Evolutionary conservation across 1,140 invertebrate genomes (phyloP).

Genomic region (Bathynomus jamesi): DNA sequence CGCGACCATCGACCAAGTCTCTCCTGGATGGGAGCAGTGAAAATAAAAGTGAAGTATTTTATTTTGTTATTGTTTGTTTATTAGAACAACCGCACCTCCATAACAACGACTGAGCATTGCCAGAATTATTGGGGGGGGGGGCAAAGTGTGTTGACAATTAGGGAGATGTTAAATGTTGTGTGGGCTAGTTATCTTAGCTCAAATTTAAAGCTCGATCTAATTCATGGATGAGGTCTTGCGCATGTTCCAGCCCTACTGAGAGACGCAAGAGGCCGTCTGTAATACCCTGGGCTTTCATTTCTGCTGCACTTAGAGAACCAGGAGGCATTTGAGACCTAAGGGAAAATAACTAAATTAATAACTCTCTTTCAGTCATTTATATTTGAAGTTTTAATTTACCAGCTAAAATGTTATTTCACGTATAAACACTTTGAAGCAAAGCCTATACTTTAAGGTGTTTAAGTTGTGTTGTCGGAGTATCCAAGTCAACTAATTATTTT

Average conservation of each 20-base stretch:
- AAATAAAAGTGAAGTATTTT: too few relatives aligned
- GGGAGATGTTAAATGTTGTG: too few relatives aligned
- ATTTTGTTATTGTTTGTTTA: too few relatives aligned
- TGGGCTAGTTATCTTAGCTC: too few relatives aligned
- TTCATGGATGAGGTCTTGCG: neutral
- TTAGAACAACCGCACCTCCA: too few relatives aligned
- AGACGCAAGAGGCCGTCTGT: neutral
- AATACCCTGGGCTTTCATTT: neutral
- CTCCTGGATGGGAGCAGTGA: too few relatives aligned
- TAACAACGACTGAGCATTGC: too few relatives aligned
- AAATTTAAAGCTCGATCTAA: neutral
- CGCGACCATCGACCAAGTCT: too few relatives aligned
- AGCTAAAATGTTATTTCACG: neutral
- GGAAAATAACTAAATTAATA: too few relatives aligned
- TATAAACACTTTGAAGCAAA: neutral
- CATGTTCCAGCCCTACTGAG: neutral
- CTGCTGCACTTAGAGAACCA: neutral
- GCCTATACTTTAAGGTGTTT: neutral
- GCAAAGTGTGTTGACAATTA: too few relatives aligned
- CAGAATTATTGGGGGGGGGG: too few relatives aligned
- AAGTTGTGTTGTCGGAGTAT: neutral
- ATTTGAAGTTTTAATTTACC: neutral
- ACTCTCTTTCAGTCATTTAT: too few relatives aligned
- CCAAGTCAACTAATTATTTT: neutral
- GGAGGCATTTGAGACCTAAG: neutral